Conservation (phyloP, 1,140 invertebrate genomes). For the Drosophila oshimai region DNA sequence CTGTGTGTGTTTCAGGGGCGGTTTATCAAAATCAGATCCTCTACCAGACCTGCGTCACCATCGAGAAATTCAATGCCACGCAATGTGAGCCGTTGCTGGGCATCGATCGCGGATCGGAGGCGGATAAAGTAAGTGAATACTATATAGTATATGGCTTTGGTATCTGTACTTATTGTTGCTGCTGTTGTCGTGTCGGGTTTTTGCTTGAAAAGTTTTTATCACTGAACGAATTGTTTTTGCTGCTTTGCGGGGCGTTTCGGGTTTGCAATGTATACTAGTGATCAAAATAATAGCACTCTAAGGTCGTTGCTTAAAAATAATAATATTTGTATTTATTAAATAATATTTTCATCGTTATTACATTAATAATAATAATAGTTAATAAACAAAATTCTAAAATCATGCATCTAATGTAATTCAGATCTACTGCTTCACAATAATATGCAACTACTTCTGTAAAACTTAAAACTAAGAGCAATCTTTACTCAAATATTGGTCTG, state of each 20-base stretch:
- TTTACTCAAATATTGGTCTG: no score
- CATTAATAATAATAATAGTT: no score
- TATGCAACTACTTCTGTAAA: no score
- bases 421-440: no score
- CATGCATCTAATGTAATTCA: no score
- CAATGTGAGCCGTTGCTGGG: constrained; percentile 69
- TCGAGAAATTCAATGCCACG: constrained; percentile 65
- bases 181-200: not conserved
- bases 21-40: constrained; percentile 77
- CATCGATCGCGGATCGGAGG: constrained; percentile 65
- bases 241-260: constrained; percentile 8
- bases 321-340: no score
- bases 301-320: no score
- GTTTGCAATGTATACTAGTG: not conserved
- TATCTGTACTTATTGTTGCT: not conserved
- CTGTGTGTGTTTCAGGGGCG: constrained; percentile 62
- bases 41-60: constrained; percentile 72
- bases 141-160: not conserved
- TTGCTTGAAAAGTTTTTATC: constrained; percentile 11
- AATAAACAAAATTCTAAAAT: no score
- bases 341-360: no score
- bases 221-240: not conserved
- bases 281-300: not conserved
- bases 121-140: constrained; percentile 58
- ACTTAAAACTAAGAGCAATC: no score